Evolutionary conservation across 2,113 vertebrate genomes (phyloP).

Genomic region (Dendropsophus ebraccatus): DNA sequence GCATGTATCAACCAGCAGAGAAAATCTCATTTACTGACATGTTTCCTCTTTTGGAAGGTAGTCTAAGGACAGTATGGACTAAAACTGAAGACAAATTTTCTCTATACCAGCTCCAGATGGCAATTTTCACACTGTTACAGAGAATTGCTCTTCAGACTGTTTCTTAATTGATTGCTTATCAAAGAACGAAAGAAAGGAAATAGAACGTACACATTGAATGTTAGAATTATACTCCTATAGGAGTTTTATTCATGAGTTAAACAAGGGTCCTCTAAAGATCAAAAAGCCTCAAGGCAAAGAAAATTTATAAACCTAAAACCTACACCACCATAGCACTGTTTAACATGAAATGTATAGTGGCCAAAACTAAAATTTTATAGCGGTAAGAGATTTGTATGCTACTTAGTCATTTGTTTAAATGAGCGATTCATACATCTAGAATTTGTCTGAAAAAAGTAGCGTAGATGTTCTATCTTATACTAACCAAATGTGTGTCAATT

Average conservation of each 20-base stretch:
- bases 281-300: background rate
- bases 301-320: background rate
- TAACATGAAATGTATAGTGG: background rate
- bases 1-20: slow-evolving; percentile 48
- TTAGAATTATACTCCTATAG: background rate
- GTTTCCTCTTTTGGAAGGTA: slow-evolving; percentile 53
- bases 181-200: slow-evolving; percentile 17
- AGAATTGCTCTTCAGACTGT: slow-evolving; percentile 26
- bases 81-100: slow-evolving; percentile 48
- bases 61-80: slow-evolving; percentile 48
- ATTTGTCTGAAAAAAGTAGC: background rate
- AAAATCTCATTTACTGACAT: slow-evolving; percentile 53
- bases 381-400: background rate
- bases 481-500: background rate
- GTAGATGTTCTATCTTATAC: background rate
- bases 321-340: background rate
- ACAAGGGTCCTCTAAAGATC: background rate
- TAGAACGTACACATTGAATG: background rate
- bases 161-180: slow-evolving; percentile 39
- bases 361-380: background rate
- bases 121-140: slow-evolving; percentile 51
- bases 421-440: background rate
- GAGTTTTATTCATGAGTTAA: background rate
- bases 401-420: background rate
- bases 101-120: slow-evolving; percentile 49